Percentiles rank a stretch among this genome's conserved stretches.
Evolutionary conservation across 2,888 invertebrate species (phyloP).

Genomic region (Pachydiplax longipennis): DNA sequence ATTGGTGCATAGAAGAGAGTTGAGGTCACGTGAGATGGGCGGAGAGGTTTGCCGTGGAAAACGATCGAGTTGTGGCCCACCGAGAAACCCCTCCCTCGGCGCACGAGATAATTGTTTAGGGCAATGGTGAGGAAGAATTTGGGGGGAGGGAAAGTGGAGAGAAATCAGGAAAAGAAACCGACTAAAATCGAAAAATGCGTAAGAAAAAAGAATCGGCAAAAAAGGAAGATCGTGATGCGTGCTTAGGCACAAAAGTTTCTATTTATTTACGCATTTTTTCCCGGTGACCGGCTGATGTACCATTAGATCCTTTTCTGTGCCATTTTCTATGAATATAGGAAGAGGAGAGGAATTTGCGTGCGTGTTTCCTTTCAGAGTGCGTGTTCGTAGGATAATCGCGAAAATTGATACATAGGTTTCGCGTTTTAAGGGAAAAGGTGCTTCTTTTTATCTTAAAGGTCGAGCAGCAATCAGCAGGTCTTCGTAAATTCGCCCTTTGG

Average conservation of each 20-base stretch:
- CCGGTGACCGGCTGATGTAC: too few relatives aligned
- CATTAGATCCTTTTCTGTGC: too few relatives aligned
- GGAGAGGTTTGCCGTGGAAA: slow-evolving; percentile 4
- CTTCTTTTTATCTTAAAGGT: slow-evolving; percentile 24
- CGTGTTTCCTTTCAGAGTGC: not conserved
- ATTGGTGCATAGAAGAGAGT: not conserved
- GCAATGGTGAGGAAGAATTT: not conserved
- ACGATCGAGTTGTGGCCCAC: slow-evolving; percentile 29
- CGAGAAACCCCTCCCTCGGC: not conserved
- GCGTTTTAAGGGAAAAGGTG: slow-evolving; percentile 5
- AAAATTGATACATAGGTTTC: slow-evolving; percentile 1
- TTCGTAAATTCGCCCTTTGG: not conserved
- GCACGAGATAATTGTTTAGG: slow-evolving; percentile 42
- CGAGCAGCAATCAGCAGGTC: not conserved
- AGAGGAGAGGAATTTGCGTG: not conserved
- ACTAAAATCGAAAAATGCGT: not conserved
- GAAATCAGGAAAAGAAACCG: not conserved
- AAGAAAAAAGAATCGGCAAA: not conserved
- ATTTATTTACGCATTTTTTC: too few relatives aligned
- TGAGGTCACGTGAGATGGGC: not conserved
- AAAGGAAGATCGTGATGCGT: slow-evolving; percentile 3
- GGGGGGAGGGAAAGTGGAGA: not conserved
- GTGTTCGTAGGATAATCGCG: slow-evolving; percentile 26
- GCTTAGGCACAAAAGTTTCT: not conserved
- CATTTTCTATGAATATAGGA: not conserved